Conservation (phyloP, 2,113 vertebrate species). For the Oriolus oriolus region DNA sequence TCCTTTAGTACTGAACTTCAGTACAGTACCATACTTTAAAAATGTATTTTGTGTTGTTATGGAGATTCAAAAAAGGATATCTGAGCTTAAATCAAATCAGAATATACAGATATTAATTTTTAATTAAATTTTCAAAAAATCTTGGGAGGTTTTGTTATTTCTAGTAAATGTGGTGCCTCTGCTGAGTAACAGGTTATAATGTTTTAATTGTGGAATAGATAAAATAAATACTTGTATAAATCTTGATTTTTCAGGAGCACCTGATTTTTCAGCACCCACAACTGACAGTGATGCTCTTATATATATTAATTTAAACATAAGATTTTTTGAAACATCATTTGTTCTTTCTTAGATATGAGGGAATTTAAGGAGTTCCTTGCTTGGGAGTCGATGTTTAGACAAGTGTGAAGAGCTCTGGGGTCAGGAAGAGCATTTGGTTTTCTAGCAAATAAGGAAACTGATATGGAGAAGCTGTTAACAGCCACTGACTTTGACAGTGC, state of each 20-base stretch:
- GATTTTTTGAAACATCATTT: not conserved
- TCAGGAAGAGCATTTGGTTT: not conserved
- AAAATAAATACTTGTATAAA: not conserved
- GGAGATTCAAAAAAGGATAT: not conserved
- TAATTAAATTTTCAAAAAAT: not conserved
- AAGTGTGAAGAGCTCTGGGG: not conserved
- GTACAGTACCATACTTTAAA: not conserved
- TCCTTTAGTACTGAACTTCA: not conserved
- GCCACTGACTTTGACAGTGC: not conserved
- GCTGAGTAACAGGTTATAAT: not conserved
- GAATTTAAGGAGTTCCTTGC: not conserved
- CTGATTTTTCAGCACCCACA: not conserved
- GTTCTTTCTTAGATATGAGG: not conserved
- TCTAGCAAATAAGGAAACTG: not conserved
- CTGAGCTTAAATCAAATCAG: not conserved
- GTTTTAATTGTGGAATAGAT: not conserved
- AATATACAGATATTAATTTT: not conserved
- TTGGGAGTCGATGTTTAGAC: not conserved
- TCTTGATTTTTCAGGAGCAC: not conserved
- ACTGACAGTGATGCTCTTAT: not conserved
- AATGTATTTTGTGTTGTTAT: not conserved
- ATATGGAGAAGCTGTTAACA: not conserved
- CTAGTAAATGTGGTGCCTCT: not conserved
- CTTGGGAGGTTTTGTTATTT: not conserved
- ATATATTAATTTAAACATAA: not conserved